These are phyloP conservation scores for Myotis lucifugus DNA, from an alignment of 2,113 vertebrate genomes.

Conservation along the genomic window DNA sequence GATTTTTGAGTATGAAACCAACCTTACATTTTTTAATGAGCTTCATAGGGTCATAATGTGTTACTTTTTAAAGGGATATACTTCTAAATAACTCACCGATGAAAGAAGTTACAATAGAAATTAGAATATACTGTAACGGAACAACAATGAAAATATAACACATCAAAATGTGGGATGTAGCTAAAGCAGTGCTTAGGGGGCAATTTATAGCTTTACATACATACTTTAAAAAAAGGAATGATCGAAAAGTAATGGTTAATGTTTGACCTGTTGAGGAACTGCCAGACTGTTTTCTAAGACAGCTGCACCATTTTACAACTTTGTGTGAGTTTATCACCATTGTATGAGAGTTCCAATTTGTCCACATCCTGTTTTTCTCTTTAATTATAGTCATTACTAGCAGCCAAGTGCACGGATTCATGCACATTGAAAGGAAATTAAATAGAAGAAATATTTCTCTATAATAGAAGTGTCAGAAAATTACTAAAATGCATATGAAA, in stretches of 20 bases:
- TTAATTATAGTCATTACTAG: not conserved
- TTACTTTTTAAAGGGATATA: constrained; percentile 6
- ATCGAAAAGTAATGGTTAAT: constrained; percentile 6
- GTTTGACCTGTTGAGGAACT: not conserved
- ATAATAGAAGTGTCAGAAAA: too few species aligned
- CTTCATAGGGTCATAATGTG: not conserved
- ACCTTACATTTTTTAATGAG: not conserved
- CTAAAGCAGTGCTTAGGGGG: constrained; percentile 47
- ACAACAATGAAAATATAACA: constrained; percentile 1
- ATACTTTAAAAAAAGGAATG: constrained; percentile 18
- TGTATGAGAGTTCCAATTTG: not conserved
- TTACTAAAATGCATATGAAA: too few species aligned
- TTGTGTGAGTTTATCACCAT: not conserved
- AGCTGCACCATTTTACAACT: not conserved
- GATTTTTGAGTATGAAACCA: not conserved
- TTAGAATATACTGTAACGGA: not conserved
- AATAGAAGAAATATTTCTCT: too few species aligned
- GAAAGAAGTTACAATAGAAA: constrained; percentile 18
- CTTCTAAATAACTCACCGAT: not conserved
- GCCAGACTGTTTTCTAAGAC: not conserved
- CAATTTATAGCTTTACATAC: constrained; percentile 53
- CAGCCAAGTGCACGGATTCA: too few species aligned
- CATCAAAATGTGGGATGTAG: constrained; percentile 10
- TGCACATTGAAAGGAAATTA: too few species aligned
- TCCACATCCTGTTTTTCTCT: not conserved